Evolutionary conservation across 1,140 invertebrate genomes (phyloP).

Genomic region (Drosophila yakuba): DNA sequence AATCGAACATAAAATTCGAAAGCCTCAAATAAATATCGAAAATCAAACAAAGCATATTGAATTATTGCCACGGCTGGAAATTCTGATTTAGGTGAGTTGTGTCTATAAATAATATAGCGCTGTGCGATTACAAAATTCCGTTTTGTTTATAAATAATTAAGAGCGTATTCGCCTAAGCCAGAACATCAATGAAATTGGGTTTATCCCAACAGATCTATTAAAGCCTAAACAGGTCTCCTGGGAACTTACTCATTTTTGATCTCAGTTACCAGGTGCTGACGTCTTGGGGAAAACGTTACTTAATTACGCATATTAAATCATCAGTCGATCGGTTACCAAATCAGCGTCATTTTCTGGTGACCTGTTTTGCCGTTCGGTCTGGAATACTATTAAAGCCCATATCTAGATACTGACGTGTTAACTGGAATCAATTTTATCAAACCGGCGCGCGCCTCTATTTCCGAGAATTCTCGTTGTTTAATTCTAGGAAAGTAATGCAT

Average conservation of each 20-base stretch:
- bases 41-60: slow-evolving; percentile 58
- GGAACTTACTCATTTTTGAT: slow-evolving; percentile 26
- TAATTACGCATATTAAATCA: slow-evolving; percentile 38
- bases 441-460: slow-evolving; percentile 23
- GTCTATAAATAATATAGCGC: slow-evolving; percentile 62
- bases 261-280: slow-evolving; percentile 23
- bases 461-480: slow-evolving; percentile 3
- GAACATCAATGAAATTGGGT: slow-evolving; percentile 70
- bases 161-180: slow-evolving; percentile 28
- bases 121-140: slow-evolving; percentile 58
- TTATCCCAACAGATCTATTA: slow-evolving; percentile 47
- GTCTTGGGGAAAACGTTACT: slow-evolving; percentile 67
- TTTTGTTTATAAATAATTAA: slow-evolving; percentile 64
- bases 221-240: slow-evolving; percentile 24
- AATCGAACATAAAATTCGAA: slow-evolving; percentile 45
- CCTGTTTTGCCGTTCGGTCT: slow-evolving; percentile 29
- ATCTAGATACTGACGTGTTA: slow-evolving; percentile 32
- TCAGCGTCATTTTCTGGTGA: slow-evolving; percentile 28
- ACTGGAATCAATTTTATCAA: slow-evolving; percentile 9
- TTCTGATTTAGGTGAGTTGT: slow-evolving; percentile 70
- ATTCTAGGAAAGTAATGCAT: slow-evolving; percentile 21
- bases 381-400: background rate
- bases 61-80: slow-evolving; percentile 47
- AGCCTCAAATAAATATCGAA: slow-evolving; percentile 24
- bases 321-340: slow-evolving; percentile 1